Conservation (phyloP, 2,888 invertebrate genomes). For the Eristalis pertinax region DNA sequence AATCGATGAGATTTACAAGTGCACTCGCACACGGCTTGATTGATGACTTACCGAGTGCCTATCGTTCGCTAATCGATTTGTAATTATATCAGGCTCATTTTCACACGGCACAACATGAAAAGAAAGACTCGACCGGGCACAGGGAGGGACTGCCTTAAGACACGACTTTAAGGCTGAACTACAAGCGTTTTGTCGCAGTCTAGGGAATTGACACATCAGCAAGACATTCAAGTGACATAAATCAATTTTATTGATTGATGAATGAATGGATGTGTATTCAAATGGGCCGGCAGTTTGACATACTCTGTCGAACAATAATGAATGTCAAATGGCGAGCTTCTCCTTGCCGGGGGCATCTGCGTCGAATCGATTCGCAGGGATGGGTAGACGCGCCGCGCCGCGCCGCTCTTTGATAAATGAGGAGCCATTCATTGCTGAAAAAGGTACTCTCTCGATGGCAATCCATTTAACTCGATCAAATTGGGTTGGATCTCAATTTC, state of each 20-base stretch:
- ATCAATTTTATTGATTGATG: conserved; percentile 61
- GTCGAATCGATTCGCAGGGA: too few species aligned
- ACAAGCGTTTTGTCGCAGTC: conserved; percentile 23
- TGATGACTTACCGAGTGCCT: conserved; percentile 49
- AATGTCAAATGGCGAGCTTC: conserved; percentile 23
- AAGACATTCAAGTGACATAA: conserved; percentile 41
- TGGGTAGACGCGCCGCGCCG: background rate
- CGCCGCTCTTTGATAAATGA: conserved; percentile 32
- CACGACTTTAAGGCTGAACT: conserved; percentile 23
- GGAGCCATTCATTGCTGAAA: conserved; percentile 18
- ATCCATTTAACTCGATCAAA: conserved; percentile 40
- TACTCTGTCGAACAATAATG: conserved; percentile 31
- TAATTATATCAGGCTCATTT: conserved; percentile 31
- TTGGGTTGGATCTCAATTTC: background rate
- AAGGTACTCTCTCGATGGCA: conserved; percentile 31
- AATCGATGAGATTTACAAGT: conserved; percentile 61
- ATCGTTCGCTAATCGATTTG: conserved; percentile 52
- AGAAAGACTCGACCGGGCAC: background rate
- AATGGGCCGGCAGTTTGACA: conserved; percentile 24
- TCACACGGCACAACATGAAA: background rate
- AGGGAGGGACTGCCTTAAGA: background rate
- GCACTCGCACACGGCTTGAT: conserved; percentile 41
- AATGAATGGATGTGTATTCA: conserved; percentile 30
- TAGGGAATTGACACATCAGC: conserved; percentile 46
- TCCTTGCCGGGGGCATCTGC: background rate